Conservation (phyloP, 2,113 vertebrate genomes). For the Oryzias curvinotus region DNA sequence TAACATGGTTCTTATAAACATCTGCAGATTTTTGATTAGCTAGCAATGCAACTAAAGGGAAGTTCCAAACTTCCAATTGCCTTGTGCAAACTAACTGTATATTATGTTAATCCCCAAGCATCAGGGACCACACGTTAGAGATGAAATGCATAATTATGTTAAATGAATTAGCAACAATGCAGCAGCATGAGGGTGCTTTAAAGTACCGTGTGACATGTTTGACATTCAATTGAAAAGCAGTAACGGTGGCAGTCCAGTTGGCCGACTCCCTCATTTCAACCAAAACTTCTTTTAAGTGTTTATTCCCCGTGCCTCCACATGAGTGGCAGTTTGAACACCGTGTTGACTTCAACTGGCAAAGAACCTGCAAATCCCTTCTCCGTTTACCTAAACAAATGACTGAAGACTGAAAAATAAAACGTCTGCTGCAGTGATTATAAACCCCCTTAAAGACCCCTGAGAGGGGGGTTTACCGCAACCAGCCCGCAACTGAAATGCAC, state of each 20-base stretch:
- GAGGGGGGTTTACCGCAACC: conserved; percentile 22
- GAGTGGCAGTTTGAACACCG: conserved; percentile 28
- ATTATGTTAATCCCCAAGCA: too few relatives aligned
- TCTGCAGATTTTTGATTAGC: too few relatives aligned
- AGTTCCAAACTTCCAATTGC: too few relatives aligned
- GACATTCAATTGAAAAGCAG: conserved; percentile 18
- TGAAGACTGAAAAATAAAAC: conserved; percentile 51
- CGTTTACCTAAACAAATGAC: conserved; percentile 60
- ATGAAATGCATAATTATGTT: not conserved
- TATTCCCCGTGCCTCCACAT: conserved; percentile 26
- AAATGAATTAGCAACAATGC: not conserved
- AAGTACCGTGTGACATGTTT: conserved; percentile 8
- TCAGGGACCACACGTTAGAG: not conserved
- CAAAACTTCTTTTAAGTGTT: conserved; percentile 14
- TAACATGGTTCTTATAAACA: too few relatives aligned
- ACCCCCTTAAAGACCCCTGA: conserved; percentile 35
- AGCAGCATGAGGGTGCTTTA: not conserved
- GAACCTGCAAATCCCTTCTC: conserved; percentile 29
- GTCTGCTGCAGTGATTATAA: conserved; percentile 47
- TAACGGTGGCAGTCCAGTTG: conserved; percentile 29
- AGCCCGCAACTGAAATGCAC: conserved; percentile 39
- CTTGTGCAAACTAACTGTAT: too few relatives aligned
- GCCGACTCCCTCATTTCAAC: conserved; percentile 12
- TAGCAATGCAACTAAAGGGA: too few relatives aligned
- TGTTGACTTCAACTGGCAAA: conserved; percentile 45